A percentile compares a stretch with the other conserved stretches of the same genome.
Evolutionary conservation across 2,797 vertebrate species (phyloP).

Genomic region (Euphonia xanthogaster): DNA sequence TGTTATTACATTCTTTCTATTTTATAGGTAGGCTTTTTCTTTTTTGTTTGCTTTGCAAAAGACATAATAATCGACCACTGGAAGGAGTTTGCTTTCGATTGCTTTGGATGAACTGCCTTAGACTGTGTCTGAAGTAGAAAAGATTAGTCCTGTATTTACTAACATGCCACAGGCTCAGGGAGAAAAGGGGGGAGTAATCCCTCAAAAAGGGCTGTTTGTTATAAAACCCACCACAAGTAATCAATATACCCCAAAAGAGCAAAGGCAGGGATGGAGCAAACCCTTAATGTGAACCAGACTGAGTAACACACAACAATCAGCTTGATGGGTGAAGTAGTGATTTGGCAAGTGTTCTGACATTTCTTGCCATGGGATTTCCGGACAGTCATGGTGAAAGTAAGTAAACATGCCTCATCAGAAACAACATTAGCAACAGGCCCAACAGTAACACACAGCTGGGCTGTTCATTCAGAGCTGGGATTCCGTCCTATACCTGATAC

Average conservation of each 20-base stretch:
- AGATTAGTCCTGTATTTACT: not conserved
- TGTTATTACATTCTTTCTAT: not conserved
- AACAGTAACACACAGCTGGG: not conserved
- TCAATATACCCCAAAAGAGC: constrained; percentile 34
- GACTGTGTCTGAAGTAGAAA: not conserved
- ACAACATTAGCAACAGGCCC: constrained; percentile 8
- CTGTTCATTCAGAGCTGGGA: not conserved
- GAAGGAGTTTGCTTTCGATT: not conserved
- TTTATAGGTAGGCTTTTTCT: not conserved
- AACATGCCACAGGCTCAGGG: not conserved
- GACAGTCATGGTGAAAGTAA: constrained; percentile 51
- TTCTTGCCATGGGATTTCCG: constrained; percentile 50
- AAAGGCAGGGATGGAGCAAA: constrained; percentile 13
- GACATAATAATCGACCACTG: not conserved
- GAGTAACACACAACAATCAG: constrained; percentile 3
- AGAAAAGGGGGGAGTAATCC: not conserved
- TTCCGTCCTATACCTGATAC: not conserved
- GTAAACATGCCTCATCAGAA: constrained; percentile 40
- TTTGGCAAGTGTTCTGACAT: constrained; percentile 27
- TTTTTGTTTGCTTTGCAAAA: not conserved
- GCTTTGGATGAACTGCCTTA: not conserved
- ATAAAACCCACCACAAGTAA: constrained; percentile 40
- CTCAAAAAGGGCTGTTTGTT: constrained; percentile 21
- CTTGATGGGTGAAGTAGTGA: constrained; percentile 54
- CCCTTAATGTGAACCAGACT: constrained; percentile 53